Evolutionary conservation across 2,113 vertebrate genomes (phyloP).

Genomic region (Takifugu bimaculatus): DNA sequence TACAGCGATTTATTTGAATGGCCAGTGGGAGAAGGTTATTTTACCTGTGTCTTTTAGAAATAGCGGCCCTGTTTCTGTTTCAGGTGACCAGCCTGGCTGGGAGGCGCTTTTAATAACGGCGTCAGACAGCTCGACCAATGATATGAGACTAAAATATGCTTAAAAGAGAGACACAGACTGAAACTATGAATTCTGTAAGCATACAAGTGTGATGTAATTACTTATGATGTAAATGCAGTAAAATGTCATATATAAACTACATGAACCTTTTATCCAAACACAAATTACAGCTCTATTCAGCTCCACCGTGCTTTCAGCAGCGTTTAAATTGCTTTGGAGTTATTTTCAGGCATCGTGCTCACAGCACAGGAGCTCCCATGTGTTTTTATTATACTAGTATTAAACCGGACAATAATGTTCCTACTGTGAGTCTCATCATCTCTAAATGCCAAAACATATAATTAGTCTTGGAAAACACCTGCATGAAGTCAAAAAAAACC

Average conservation of each 20-base stretch:
- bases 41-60: conserved; percentile 59
- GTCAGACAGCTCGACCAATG: neutral
- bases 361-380: no score
- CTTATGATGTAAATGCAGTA: no score
- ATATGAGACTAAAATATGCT: conserved; percentile 18
- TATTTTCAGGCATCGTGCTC: no score
- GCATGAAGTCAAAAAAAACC: conserved; percentile 21
- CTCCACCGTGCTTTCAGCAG: no score
- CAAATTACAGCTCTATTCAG: no score
- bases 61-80: conserved; percentile 45
- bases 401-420: no score
- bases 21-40: conserved; percentile 54
- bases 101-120: conserved; percentile 34
- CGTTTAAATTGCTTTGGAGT: no score
- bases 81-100: conserved; percentile 36
- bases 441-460: conserved; percentile 19
- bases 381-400: no score
- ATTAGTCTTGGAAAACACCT: conserved; percentile 28
- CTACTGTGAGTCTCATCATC: neutral
- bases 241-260: no score
- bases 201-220: no score
- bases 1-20: conserved; percentile 60
- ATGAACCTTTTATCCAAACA: no score
- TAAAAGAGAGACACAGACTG: conserved; percentile 10
- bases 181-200: neutral